Percentiles rank a stretch among this genome's conserved stretches.
These are phyloP conservation scores for Triops longicaudatus DNA, from an alignment of 1,140 invertebrate genomes.

Conservation along the genomic window DNA sequence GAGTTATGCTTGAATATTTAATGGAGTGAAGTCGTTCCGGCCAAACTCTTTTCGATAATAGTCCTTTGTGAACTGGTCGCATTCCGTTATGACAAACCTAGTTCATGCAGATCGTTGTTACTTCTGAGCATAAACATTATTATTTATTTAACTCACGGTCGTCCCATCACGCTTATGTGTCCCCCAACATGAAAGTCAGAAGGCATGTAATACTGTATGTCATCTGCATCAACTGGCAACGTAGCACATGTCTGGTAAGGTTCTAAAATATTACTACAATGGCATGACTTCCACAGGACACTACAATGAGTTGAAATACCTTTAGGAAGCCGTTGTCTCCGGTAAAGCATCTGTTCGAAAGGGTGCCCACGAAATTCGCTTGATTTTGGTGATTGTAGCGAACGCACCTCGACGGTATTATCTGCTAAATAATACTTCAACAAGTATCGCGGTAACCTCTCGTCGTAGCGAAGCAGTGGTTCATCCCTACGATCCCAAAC, in stretches of 20 bases:
- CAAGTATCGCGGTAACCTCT: conserved; percentile 25
- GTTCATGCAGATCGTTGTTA: background rate
- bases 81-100: conserved; percentile 27
- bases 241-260: conserved; percentile 11
- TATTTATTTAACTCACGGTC: conserved; percentile 18
- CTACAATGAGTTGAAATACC: background rate
- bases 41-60: conserved; percentile 25
- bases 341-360: conserved; percentile 19
- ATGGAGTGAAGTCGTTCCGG: conserved; percentile 21
- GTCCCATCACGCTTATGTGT: conserved; percentile 21
- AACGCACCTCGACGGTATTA: conserved; percentile 25
- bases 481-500: conserved; percentile 29
- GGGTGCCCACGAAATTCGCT: background rate
- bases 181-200: conserved; percentile 23
- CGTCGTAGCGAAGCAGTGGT: conserved; percentile 17
- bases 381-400: background rate
- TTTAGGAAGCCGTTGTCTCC: conserved; percentile 25
- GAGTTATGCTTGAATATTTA: background rate
- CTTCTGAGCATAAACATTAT: background rate
- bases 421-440: conserved; percentile 28
- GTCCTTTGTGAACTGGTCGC: conserved; percentile 25
- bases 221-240: conserved; percentile 25
- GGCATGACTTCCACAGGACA: too few species aligned
- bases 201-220: conserved; percentile 22
- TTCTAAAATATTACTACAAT: background rate